Percentiles rank a stretch among this genome's conserved stretches.
Conservation (phyloP, 2,888 invertebrate genomes). For the Luperina testacea region DNA sequence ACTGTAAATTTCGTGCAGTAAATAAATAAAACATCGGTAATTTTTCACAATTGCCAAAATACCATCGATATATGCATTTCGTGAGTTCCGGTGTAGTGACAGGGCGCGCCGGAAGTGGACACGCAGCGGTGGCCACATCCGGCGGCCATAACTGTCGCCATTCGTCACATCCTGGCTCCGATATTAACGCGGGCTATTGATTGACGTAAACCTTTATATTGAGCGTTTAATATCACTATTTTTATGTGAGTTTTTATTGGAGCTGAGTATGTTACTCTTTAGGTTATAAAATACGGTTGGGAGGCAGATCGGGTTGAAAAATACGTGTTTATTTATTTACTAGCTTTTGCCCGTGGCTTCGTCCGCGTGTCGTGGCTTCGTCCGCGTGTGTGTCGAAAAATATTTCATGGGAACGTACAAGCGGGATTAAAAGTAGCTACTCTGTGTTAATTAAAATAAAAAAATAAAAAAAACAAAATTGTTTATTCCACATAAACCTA, state of each 20-base stretch:
- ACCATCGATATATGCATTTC: constrained; percentile 64
- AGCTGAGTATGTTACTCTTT: constrained; percentile 38
- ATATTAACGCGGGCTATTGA: constrained; percentile 72
- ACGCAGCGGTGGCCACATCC: constrained; percentile 75
- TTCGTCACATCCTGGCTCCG: constrained; percentile 76
- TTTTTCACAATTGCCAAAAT: constrained; percentile 57
- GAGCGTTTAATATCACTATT: constrained; percentile 52
- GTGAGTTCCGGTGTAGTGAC: constrained; percentile 73
- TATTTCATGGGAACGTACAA: neutral
- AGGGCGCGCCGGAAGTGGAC: constrained; percentile 72
- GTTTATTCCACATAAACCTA: too few relatives aligned
- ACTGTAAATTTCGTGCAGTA: neutral
- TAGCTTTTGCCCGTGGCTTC: neutral
- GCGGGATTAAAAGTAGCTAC: neutral
- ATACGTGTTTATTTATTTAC: neutral
- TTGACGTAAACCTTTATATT: constrained; percentile 62
- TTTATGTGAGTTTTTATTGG: constrained; percentile 56
- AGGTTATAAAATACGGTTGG: neutral
- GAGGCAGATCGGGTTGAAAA: too few relatives aligned
- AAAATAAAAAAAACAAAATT: too few relatives aligned
- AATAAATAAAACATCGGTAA: constrained; percentile 17
- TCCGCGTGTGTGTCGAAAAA: neutral
- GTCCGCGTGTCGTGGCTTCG: neutral
- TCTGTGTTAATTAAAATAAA: too few relatives aligned
- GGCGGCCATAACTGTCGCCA: constrained; percentile 77